Conservation (phyloP, 2,888 invertebrate genomes). For the Bimastos eiseni region DNA sequence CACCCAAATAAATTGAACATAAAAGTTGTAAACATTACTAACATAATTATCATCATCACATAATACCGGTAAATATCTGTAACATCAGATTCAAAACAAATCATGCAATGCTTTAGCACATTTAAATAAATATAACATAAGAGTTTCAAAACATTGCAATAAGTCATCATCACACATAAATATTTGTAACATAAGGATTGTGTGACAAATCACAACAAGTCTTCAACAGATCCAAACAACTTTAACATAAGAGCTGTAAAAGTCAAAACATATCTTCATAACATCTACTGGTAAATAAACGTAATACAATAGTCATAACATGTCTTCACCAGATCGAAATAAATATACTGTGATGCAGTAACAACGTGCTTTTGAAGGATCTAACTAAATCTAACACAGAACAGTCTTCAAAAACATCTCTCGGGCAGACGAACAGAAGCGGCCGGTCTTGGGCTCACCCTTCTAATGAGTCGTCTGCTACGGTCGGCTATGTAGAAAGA, state of each 20-base stretch:
- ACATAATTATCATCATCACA: too few relatives aligned
- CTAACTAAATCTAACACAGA: background rate
- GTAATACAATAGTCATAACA: background rate
- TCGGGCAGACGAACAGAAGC: background rate
- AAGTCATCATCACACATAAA: background rate
- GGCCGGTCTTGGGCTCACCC: slow-evolving; percentile 25
- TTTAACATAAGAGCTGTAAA: too few relatives aligned
- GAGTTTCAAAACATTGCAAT: background rate
- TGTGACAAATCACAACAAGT: background rate
- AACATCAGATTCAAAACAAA: too few relatives aligned
- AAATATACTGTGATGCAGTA: background rate
- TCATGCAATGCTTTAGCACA: background rate
- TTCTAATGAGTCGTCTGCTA: slow-evolving; percentile 71
- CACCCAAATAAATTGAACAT: background rate
- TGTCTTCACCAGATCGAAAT: background rate
- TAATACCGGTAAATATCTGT: too few relatives aligned
- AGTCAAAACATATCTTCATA: too few relatives aligned
- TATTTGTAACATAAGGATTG: background rate
- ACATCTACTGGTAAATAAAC: background rate
- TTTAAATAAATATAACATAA: background rate
- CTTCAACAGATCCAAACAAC: background rate
- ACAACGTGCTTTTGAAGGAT: background rate
- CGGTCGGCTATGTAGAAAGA: slow-evolving; percentile 94
- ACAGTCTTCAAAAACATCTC: slow-evolving; percentile 3
- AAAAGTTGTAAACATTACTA: background rate